Base-by-base conservation (phyloP, 2,797 vertebrate genomes). In the Taenioides sp. region DNA sequence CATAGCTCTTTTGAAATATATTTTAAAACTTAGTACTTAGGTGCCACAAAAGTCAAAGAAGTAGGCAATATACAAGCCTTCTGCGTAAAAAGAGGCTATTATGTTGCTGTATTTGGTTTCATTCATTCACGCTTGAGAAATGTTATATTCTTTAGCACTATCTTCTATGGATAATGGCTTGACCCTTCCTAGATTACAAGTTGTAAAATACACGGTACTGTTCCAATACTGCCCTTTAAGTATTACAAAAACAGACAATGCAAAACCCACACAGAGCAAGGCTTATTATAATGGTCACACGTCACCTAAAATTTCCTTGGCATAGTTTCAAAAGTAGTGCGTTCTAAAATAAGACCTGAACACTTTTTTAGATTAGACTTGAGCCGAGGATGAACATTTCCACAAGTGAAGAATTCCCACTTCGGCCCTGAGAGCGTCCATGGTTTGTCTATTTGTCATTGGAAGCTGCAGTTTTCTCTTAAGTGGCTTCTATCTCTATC, bases 221-320 rank as follows among this genome's bases (percentile, higher is more conserved):
- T 60, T 57, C 3, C 23, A 57, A 23, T 57, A 57, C 12, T 23
- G 58, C 18, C 20, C 31, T 47, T 65, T 49, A 25, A 23, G 22
- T 25, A 65, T 65, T 16, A 9, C 63, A 65, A 25, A 47, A 43
- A 47, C 10, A 65, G 11, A 25, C 40, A 65, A 65, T 22, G 61
- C n/a, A 5, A 63, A 17, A 25, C 14, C 20, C 63, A 27, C 16
- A 43, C n/a, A 64, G 43, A 65, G 40, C 14, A 50, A n/a, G 27
- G 9, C 34, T 37, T 66, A 52, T 52, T n/a, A 5, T 14, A 50
- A n/a, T 14, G 12, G 20, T 52, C 27, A 65, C 50, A 0, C 10
- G 14, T 70, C 85, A 86, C 80, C 79, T 84, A 84, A 52, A 74
- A 78, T 77, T 27, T 75, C 62, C 37, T 11, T 50, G 40, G 59